Percentiles rank a stretch among this genome's conserved stretches.
These are phyloP conservation scores for Atta colombica DNA, from an alignment of 1,140 invertebrate genomes.

Conservation along the genomic window DNA sequence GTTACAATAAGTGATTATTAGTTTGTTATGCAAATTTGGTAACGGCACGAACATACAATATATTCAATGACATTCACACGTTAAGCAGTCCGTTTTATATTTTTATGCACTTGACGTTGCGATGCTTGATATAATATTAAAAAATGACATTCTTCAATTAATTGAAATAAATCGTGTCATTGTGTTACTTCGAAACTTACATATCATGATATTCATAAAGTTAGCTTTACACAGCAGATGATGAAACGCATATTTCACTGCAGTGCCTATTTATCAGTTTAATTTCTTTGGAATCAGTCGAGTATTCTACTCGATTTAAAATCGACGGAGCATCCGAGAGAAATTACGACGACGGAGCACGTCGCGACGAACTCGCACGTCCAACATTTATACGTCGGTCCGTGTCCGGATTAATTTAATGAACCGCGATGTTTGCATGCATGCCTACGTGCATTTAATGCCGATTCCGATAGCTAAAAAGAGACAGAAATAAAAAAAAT, in stretches of 20 bases:
- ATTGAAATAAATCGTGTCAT: slow-evolving; percentile 3
- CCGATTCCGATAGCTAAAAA: slow-evolving; percentile 59
- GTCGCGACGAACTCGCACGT: slow-evolving; percentile 69
- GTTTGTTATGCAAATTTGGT: no score
- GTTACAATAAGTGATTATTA: no score
- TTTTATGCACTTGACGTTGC: no score
- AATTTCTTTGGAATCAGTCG: slow-evolving; percentile 66
- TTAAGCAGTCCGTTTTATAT: no score
- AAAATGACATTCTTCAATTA: not conserved
- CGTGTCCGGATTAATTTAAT: slow-evolving; percentile 81
- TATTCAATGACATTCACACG: no score
- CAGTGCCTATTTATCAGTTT: slow-evolving; percentile 45
- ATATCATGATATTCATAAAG: slow-evolving; percentile 22
- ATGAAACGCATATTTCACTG: not conserved
- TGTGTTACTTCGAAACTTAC: no score
- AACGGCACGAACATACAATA: no score
- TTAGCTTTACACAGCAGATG: not conserved
- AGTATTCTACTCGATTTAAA: slow-evolving; percentile 71
- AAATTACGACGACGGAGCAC: slow-evolving; percentile 76
- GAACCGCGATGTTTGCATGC: slow-evolving; percentile 79
- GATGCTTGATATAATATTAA: not conserved
- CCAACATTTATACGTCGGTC: slow-evolving; percentile 73
- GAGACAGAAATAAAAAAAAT: slow-evolving; percentile 34
- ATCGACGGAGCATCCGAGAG: slow-evolving; percentile 66
- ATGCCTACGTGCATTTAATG: slow-evolving; percentile 73